Evolutionary conservation across 1,140 invertebrate genomes (phyloP).

Genomic region (Thaumetopoea pityocampa): DNA sequence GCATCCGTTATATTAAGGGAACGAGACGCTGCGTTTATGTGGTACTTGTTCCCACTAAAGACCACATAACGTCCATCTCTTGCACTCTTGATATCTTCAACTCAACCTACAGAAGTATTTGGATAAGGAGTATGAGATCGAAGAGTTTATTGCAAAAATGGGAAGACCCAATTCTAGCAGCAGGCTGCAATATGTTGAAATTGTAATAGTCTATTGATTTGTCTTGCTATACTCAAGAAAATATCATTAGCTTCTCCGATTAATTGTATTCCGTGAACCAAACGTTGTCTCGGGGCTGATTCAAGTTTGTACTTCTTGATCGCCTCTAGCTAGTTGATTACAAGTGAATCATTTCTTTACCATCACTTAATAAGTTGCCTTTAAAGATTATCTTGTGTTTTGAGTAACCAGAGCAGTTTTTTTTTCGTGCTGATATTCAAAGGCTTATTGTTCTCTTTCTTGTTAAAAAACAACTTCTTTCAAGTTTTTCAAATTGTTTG

Average conservation of each 20-base stretch:
- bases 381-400: conserved; percentile 39
- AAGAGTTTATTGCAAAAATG: no score
- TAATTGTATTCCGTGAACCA: conserved; percentile 3
- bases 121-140: no score
- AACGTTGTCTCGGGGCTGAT: conserved; percentile 38
- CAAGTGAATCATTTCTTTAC: conserved; percentile 50
- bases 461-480: conserved; percentile 5
- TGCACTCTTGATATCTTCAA: no score
- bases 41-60: no score
- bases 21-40: no score
- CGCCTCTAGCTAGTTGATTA: conserved; percentile 57
- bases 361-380: conserved; percentile 52
- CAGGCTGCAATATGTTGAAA: no score
- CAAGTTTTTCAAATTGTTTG: no score
- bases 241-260: neutral
- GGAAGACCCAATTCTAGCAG: no score
- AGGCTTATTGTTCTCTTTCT: conserved; percentile 13
- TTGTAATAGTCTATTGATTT: neutral
- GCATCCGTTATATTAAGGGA: no score
- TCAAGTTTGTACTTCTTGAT: conserved; percentile 62
- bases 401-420: conserved; percentile 19
- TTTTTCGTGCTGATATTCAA: conserved; percentile 19
- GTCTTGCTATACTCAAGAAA: neutral
- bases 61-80: no score
- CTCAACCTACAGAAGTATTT: no score